Evolutionary conservation across 2,888 invertebrate species (phyloP).

Genomic region (Ophion ellenae): DNA sequence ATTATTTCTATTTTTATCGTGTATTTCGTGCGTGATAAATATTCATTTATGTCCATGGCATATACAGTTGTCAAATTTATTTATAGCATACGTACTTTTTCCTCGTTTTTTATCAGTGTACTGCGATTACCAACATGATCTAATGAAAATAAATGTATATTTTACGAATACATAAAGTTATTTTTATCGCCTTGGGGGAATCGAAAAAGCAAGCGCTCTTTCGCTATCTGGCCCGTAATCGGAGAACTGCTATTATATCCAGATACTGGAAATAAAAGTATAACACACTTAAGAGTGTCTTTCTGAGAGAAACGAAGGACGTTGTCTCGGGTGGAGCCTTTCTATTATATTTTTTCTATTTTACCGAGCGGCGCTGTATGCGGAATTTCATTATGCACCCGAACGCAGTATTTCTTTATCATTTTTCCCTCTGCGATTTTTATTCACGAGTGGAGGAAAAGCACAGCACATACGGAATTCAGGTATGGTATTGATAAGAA

Average conservation of each 20-base stretch:
- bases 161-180: slow-evolving; percentile 34
- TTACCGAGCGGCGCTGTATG: slow-evolving; percentile 28
- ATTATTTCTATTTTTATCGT: slow-evolving; percentile 22
- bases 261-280: slow-evolving; percentile 33
- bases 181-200: slow-evolving; percentile 36
- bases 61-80: slow-evolving; percentile 29
- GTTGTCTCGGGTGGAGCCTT: slow-evolving; percentile 48
- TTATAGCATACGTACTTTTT: slow-evolving; percentile 11
- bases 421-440: slow-evolving; percentile 3
- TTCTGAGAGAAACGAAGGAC: slow-evolving; percentile 46
- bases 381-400: slow-evolving; percentile 40
- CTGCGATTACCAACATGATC: background rate
- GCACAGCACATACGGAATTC: background rate
- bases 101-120: slow-evolving; percentile 5
- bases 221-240: slow-evolving; percentile 35
- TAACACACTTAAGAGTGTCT: slow-evolving; percentile 25
- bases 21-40: slow-evolving; percentile 21
- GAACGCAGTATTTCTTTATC: slow-evolving; percentile 15
- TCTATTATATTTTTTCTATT: slow-evolving; percentile 35
- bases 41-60: slow-evolving; percentile 11
- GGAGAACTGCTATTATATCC: slow-evolving; percentile 44
- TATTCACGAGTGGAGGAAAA: background rate
- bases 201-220: slow-evolving; percentile 26
- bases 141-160: slow-evolving; percentile 40
- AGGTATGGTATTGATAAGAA: background rate